A percentile compares a stretch with the other conserved stretches of the same genome.
Conservation (phyloP, 64 coral and sea anemone genomes). For the Pachyseris speciosa region DNA sequence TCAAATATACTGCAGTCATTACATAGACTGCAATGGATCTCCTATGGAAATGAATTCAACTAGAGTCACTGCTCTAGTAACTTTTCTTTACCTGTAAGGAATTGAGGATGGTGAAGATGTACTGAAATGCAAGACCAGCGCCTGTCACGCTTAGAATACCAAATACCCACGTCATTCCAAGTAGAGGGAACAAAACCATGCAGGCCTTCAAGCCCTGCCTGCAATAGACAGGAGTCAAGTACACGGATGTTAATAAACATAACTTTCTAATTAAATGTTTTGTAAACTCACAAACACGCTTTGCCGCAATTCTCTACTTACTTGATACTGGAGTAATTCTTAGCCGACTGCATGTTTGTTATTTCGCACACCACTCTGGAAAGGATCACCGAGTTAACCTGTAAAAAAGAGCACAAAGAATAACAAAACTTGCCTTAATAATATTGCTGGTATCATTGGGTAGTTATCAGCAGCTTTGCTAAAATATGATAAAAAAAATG, state of each 20-base stretch:
- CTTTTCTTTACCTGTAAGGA: constrained; percentile 34
- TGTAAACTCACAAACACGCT: background rate
- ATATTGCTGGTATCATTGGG: too few relatives aligned
- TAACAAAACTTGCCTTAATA: background rate
- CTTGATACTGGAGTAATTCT: constrained; percentile 7
- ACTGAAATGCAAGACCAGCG: constrained; percentile 36
- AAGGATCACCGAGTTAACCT: constrained; percentile 31
- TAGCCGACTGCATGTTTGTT: constrained; percentile 12
- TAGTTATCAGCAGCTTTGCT: too few relatives aligned
- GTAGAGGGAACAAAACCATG: constrained; percentile 64
- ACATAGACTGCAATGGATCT: too few relatives aligned
- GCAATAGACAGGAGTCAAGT: background rate
- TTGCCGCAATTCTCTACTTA: background rate
- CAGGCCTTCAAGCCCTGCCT: constrained; percentile 61
- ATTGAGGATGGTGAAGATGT: constrained; percentile 66
- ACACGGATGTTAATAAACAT: background rate
- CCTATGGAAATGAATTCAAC: too few relatives aligned
- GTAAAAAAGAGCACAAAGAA: too few relatives aligned
- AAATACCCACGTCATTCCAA: constrained; percentile 67
- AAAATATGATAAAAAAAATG: too few relatives aligned
- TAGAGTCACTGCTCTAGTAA: background rate
- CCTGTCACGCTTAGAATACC: constrained; percentile 30
- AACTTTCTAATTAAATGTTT: background rate
- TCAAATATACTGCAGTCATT: too few relatives aligned
- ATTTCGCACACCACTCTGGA: constrained; percentile 36